phyloP scores from a whole-genome alignment of 2,113 vertebrate genomes.

The Eupsittula cactorum region DNA sequence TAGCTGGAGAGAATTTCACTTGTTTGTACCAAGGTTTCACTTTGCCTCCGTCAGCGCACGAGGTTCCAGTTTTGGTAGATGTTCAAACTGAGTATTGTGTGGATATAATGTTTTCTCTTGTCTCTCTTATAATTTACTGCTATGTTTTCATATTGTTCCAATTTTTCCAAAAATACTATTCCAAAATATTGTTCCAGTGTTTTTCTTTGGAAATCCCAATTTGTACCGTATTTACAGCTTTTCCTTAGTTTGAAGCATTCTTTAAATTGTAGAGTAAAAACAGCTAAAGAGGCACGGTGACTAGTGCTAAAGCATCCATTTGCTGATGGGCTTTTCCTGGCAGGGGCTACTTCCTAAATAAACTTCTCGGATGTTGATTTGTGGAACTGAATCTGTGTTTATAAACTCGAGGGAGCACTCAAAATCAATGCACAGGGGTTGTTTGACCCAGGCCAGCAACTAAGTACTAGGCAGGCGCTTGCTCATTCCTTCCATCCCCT shows the following conservation, averaged over 20 bases:
- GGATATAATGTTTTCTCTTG: background rate
- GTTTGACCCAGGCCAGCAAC: background rate
- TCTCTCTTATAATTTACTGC: background rate
- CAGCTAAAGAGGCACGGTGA: background rate
- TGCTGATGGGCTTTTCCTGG: background rate
- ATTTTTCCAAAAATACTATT: background rate
- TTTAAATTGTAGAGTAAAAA: background rate
- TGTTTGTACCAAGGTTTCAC: background rate
- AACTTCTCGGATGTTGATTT: background rate
- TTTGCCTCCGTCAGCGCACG: background rate
- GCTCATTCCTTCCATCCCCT: background rate
- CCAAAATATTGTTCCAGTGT: background rate
- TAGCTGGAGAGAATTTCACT: background rate
- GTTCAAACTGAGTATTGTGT: background rate
- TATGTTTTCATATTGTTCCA: background rate
- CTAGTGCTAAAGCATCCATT: background rate
- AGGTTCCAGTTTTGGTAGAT: background rate
- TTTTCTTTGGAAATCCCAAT: background rate
- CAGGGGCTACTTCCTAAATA: background rate
- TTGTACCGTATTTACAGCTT: background rate
- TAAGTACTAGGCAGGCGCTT: background rate
- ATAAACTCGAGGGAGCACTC: background rate
- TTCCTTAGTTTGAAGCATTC: background rate
- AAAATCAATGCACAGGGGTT: background rate
- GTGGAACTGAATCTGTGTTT: background rate